Evolutionary conservation across 2,797 vertebrate species (phyloP).

Genomic region (Halcyon smyrnensis): DNA sequence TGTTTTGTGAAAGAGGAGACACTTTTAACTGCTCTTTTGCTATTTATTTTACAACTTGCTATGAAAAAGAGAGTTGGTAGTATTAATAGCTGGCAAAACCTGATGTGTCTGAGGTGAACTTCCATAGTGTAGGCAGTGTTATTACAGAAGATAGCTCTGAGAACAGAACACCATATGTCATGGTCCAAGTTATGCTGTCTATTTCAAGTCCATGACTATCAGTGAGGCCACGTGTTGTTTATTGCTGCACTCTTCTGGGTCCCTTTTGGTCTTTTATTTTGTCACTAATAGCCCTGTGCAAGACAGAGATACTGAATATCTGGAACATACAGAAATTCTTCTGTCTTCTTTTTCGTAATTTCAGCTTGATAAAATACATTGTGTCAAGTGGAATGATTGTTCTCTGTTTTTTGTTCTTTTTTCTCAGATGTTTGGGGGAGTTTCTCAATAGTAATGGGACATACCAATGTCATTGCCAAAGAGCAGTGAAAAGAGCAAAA

Average conservation of each 20-base stretch:
- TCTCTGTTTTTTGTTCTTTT: not conserved
- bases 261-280: not conserved
- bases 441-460: not conserved
- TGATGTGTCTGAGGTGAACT: slow-evolving; percentile 27
- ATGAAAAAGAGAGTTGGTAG: not conserved
- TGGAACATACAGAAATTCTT: not conserved
- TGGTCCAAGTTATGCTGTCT: not conserved
- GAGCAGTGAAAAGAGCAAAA: slow-evolving; percentile 8
- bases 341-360: not conserved
- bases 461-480: not conserved
- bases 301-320: not conserved
- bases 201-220: not conserved
- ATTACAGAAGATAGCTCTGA: not conserved
- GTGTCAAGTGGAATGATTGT: not conserved
- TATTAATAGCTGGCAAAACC: slow-evolving; percentile 23
- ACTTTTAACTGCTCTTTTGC: not conserved
- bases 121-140: not conserved
- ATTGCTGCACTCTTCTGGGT: not conserved
- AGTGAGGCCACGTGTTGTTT: not conserved
- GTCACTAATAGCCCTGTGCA: not conserved
- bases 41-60: not conserved
- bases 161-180: not conserved
- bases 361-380: not conserved
- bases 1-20: not conserved
- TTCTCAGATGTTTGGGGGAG: not conserved